phyloP scores from a whole-genome alignment of 2,797 vertebrate species.

The Rhynchotus rufescens region DNA sequence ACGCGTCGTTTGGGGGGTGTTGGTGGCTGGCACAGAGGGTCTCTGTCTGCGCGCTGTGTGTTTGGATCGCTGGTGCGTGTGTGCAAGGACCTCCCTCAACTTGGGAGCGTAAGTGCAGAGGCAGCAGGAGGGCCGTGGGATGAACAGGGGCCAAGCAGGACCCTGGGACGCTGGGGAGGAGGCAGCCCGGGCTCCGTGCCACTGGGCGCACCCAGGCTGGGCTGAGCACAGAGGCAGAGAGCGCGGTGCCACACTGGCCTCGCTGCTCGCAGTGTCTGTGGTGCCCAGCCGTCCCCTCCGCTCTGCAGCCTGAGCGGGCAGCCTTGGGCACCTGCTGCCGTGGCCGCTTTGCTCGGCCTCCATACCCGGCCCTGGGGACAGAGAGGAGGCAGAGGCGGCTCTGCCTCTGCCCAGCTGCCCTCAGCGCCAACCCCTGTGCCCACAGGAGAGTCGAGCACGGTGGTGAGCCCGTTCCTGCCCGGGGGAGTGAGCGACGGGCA shows the following conservation, averaged over 20 bases:
- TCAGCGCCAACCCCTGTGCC: neutral
- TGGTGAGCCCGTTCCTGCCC: slow-evolving; percentile 91
- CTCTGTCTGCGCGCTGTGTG: neutral
- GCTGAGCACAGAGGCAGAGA: no score
- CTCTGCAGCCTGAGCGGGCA: no score
- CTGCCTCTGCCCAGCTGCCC: neutral
- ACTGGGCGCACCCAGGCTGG: no score
- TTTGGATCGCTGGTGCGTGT: neutral
- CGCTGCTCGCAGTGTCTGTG: no score
- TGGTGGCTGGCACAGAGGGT: neutral
- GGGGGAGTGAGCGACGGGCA: slow-evolving; percentile 97
- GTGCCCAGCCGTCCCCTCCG: no score
- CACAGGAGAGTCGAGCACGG: slow-evolving; percentile 93
- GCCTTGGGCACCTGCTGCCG: no score
- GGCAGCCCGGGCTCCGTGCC: no score
- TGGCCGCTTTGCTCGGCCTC: no score
- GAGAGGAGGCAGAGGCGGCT: no score
- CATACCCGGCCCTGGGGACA: no score
- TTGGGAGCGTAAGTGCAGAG: neutral
- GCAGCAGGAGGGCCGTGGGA: neutral
- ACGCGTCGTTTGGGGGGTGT: neutral
- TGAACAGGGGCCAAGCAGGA: neutral
- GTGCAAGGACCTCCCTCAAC: neutral
- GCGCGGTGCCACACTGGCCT: no score
- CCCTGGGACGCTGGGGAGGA: no score